phyloP scores from a whole-genome alignment of 2,113 vertebrate species.

The Rhabdomys dilectus region DNA sequence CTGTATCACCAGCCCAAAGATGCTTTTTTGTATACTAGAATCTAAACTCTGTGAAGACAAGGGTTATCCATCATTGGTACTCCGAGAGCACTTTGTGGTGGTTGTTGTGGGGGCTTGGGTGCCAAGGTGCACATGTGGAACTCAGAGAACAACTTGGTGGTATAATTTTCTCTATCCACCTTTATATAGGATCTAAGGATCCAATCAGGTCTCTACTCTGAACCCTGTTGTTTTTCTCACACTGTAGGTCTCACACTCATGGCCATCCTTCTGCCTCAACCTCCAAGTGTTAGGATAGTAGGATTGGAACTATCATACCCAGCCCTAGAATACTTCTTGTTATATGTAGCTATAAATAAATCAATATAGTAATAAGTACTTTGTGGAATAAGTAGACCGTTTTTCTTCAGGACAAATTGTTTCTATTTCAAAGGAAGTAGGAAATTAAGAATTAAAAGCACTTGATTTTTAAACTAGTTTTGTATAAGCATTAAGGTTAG shows the following conservation, averaged over 20 bases:
- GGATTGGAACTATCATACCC: background rate
- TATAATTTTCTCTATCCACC: background rate
- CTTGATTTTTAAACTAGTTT: slow-evolving; percentile 23
- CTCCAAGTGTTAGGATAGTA: background rate
- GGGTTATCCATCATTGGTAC: background rate
- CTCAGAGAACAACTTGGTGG: background rate
- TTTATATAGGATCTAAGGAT: background rate
- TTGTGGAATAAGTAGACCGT: background rate
- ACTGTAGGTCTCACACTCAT: background rate
- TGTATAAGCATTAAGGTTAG: background rate
- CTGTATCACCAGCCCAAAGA: background rate
- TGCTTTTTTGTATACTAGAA: background rate
- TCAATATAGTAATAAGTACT: background rate
- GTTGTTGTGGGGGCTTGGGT: background rate
- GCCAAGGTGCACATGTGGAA: too few relatives aligned
- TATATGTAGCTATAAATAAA: slow-evolving; percentile 24
- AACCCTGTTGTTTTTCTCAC: background rate
- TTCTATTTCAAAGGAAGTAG: background rate
- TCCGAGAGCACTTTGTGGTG: background rate
- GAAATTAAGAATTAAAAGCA: slow-evolving; percentile 12
- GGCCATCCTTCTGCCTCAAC: background rate
- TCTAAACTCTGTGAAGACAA: background rate
- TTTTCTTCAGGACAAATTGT: background rate
- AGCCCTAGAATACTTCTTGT: background rate
- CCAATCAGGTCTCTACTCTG: background rate